phyloP scores from a whole-genome alignment of 2,113 vertebrate genomes.

The Meles meles region DNA sequence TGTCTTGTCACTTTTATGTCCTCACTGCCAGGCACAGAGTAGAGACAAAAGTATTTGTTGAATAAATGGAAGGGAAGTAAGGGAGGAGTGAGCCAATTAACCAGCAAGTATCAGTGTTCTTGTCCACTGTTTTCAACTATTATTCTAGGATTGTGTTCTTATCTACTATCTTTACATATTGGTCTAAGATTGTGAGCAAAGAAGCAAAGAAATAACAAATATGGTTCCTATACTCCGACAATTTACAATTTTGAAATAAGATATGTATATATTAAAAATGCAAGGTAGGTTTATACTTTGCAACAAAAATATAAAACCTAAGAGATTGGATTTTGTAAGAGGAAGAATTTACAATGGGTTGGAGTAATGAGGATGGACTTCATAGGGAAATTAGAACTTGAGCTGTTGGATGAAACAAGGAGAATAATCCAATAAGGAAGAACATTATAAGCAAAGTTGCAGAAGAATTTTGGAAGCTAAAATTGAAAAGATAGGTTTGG shows the following conservation, averaged over 20 bases:
- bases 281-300: not conserved
- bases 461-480: not conserved
- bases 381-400: not conserved
- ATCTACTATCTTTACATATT: not conserved
- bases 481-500: not conserved
- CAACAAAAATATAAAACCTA: not conserved
- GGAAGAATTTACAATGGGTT: not conserved
- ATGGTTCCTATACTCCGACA: not conserved
- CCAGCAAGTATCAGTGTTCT: not conserved
- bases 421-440: not conserved
- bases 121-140: not conserved
- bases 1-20: not conserved
- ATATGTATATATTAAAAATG: not conserved
- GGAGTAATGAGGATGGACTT: not conserved
- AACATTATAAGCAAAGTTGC: not conserved
- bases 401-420: not conserved
- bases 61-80: not conserved
- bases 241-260: not conserved
- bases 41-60: conserved; percentile 2
- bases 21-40: not conserved
- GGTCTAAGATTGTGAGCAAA: not conserved
- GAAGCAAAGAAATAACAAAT: not conserved
- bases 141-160: not conserved
- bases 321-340: not conserved
- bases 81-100: not conserved